Evolutionary conservation across 1,140 invertebrate species (phyloP).

Genomic region (Ostrea denselamellosa): DNA sequence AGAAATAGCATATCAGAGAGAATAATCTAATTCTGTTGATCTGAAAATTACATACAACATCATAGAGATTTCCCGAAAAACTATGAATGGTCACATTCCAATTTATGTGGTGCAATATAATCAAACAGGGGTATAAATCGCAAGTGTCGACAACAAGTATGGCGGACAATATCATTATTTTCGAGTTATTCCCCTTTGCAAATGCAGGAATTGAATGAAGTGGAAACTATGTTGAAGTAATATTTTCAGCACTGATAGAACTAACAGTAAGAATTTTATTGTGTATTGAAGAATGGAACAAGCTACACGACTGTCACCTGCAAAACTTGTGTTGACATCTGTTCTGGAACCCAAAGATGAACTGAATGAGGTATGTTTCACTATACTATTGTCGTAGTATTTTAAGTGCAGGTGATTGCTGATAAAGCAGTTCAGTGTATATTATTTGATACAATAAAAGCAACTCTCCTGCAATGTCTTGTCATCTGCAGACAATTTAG

Average conservation of each 20-base stretch:
- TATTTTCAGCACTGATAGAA: background rate
- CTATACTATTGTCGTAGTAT: too few species aligned
- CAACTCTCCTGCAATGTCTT: too few species aligned
- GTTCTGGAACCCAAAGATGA: slow-evolving; percentile 57
- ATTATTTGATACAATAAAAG: too few species aligned
- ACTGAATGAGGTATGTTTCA: slow-evolving; percentile 46
- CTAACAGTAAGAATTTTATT: background rate
- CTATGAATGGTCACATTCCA: background rate
- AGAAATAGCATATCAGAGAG: background rate
- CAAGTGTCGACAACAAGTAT: slow-evolving; percentile 28
- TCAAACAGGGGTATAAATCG: background rate
- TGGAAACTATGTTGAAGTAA: slow-evolving; percentile 39
- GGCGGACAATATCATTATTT: slow-evolving; percentile 12
- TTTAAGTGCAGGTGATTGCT: too few species aligned
- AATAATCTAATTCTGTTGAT: background rate
- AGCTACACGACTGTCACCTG: slow-evolving; percentile 42
- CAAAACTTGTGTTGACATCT: slow-evolving; percentile 48
- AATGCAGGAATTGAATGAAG: slow-evolving; percentile 30
- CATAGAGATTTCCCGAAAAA: slow-evolving; percentile 16
- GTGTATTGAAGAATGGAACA: slow-evolving; percentile 50
- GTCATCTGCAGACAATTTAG: too few species aligned
- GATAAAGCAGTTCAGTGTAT: too few species aligned
- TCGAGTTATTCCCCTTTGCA: slow-evolving; percentile 13
- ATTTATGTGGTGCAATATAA: slow-evolving; percentile 3
- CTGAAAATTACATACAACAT: slow-evolving; percentile 30